Evolutionary conservation across 2,113 vertebrate genomes (phyloP).

Genomic region (Megaptera novaeangliae): DNA sequence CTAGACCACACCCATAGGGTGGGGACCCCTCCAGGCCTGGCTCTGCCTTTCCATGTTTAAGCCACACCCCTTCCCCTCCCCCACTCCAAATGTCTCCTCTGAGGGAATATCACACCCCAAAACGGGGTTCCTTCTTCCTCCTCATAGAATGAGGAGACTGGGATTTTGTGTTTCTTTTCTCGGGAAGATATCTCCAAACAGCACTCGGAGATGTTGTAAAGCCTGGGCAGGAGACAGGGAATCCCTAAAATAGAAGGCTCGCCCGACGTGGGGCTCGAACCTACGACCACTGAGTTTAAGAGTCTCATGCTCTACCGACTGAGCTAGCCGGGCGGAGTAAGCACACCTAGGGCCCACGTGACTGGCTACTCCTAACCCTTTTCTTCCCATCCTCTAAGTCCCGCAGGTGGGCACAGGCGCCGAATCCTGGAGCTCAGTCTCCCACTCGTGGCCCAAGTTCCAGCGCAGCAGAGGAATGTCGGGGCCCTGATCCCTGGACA

Average conservation of each 20-base stretch:
- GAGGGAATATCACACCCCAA: not conserved
- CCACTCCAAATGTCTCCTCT: not conserved
- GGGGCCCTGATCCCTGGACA: not conserved
- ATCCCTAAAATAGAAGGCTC: rapidly evolving
- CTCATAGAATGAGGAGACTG: not conserved
- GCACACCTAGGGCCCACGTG: rapidly evolving
- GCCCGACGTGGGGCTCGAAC: not conserved
- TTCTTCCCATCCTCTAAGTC: not conserved
- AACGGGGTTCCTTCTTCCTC: too few species aligned
- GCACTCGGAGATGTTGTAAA: too few species aligned
- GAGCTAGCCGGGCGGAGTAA: slow-evolving; percentile 84
- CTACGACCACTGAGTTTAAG: slow-evolving; percentile 63
- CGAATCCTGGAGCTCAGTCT: not conserved
- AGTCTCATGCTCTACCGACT: slow-evolving; percentile 95
- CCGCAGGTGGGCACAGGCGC: not conserved
- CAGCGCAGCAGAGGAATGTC: not conserved
- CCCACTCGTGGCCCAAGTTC: not conserved
- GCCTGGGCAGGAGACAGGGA: not conserved
- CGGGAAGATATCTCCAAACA: not conserved
- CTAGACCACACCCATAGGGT: not conserved
- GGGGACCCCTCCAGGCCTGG: not conserved
- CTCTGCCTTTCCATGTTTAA: not conserved
- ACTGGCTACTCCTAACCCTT: not conserved
- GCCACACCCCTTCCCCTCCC: too few species aligned
- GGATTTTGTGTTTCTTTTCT: not conserved